Base-by-base conservation (phyloP, 1,140 invertebrate genomes). In the Heliothis virescens region DNA sequence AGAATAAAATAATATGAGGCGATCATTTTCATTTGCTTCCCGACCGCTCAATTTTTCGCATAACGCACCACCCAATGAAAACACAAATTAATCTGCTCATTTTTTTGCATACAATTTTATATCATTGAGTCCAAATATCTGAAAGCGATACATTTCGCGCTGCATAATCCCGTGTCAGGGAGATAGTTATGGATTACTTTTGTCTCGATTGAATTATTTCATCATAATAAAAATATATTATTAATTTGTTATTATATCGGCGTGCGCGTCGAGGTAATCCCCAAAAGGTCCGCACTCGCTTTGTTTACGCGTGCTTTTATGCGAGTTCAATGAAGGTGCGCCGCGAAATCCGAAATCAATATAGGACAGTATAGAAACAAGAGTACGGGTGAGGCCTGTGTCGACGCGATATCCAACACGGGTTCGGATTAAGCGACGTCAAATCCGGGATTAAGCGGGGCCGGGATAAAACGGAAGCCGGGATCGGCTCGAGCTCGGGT, bases 81-180 rank as follows among this genome's bases (percentile, higher is more conserved):
- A 94, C 86, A 90, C 87, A 94, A 94, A 94, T 94, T 94, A 94
- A 94, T 94, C 92, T 93, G 85, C 92, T 94, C 92, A 94, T 94
- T 94, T 94, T 34, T 86, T 94, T 94, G 90, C 89, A 91, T 92
- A 89, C 90, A 93, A 93, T 93, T 94, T 94, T 91, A 93, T 92
- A 94, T 94, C 85, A 94, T 92, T 93, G 88, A 85, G 87, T 85
- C 83, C 89, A 91, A 91, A 92, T 92, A 92, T 92, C 92, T 86
- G 89, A 89, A 83, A 82, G 85, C 88, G 86, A 88, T 90, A 89
- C 89, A 89, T 90, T 93, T 90, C 88, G 78, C 82, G 84, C 86
- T 85, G 74, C 86, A 87, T 90, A 92, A 93, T 93, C 93, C 90
- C 87, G 85, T 86, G 91, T 92, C 91, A 89, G 86, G 85, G 83